Percentiles rank a stretch among this genome's conserved stretches.
Evolutionary conservation across 2,113 vertebrate species (phyloP).

Genomic region (Chaetura pelagica): DNA sequence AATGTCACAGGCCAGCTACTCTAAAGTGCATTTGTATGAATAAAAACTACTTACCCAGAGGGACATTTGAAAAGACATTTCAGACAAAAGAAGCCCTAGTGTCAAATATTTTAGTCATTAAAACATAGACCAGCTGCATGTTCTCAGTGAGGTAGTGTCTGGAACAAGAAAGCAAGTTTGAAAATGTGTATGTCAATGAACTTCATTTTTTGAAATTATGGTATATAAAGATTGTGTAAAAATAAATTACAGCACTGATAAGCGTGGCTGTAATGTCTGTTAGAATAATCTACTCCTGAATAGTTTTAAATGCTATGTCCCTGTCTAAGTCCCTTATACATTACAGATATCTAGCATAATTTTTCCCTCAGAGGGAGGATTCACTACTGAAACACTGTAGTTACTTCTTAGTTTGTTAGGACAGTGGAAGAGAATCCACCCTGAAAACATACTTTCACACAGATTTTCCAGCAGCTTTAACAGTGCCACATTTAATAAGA

Average conservation of each 20-base stretch:
- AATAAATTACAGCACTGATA: background rate
- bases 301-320: background rate
- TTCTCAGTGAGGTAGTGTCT: conserved; percentile 66
- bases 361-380: background rate
- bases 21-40: conserved; percentile 61
- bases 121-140: conserved; percentile 63
- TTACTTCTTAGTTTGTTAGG: background rate
- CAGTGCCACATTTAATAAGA: background rate
- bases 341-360: background rate
- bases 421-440: background rate
- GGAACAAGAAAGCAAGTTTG: conserved; percentile 52
- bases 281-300: background rate
- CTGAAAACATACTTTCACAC: background rate
- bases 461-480: background rate
- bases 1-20: conserved; percentile 59
- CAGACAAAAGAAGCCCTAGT: conserved; percentile 66
- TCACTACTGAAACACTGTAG: background rate
- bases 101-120: conserved; percentile 75
- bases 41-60: conserved; percentile 66
- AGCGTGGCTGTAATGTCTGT: background rate
- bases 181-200: background rate
- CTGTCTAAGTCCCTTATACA: background rate
- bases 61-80: conserved; percentile 47
- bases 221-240: background rate
- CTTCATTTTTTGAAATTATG: background rate